Conservation (phyloP, 92 coral and sea anemone species). For the Virgularia gustaviana region DNA sequence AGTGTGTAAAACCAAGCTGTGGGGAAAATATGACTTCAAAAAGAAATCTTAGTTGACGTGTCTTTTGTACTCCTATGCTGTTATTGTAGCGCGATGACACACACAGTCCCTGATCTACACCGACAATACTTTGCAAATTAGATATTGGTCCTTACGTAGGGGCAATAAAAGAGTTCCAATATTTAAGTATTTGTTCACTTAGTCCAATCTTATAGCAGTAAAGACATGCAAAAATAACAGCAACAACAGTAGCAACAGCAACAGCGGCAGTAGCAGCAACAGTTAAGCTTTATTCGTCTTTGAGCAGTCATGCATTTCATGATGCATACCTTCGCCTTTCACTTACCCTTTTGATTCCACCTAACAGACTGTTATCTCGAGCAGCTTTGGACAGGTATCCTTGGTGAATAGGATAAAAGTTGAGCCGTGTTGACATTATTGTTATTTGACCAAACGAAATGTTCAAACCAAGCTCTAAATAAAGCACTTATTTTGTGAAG, state of each 20-base stretch:
- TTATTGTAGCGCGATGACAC: no score
- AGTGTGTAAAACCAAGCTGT: no score
- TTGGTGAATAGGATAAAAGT: conserved; percentile 12
- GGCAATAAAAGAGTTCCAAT: no score
- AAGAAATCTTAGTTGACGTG: no score
- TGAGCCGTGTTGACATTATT: neutral
- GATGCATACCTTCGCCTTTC: neutral
- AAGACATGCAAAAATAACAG: neutral
- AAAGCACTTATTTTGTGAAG: neutral
- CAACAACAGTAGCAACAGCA: neutral
- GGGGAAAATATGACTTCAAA: no score
- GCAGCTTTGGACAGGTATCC: conserved; percentile 22
- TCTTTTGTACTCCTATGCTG: no score
- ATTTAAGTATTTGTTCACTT: no score
- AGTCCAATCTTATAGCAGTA: neutral
- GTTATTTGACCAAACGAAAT: neutral
- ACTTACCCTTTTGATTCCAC: conserved; percentile 24
- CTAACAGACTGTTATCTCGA: conserved; percentile 9
- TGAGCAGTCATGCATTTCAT: no score
- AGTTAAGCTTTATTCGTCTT: no score
- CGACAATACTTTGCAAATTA: no score
- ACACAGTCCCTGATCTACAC: no score
- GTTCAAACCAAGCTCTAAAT: neutral
- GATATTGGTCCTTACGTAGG: no score
- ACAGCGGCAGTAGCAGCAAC: neutral